Base-by-base conservation (phyloP, 2,113 vertebrate genomes). In the Cromileptes altivelis region DNA sequence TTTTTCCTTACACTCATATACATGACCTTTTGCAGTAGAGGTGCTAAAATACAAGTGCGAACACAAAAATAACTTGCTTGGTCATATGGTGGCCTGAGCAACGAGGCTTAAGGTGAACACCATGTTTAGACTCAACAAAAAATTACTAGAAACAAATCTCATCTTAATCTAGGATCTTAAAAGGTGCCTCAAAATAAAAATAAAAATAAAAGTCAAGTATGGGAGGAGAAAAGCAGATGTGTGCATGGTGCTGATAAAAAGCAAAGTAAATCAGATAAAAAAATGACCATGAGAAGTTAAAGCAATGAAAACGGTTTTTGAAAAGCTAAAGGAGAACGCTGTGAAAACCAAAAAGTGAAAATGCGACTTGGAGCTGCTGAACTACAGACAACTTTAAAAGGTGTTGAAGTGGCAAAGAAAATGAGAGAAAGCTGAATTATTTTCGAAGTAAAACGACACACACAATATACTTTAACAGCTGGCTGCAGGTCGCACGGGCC, bases 391-490 rank as follows among this genome's bases (percentile, higher is more conserved):
- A 81, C 69, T 45, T 60, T 67, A 49, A 56, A 86, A 81, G 57
- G 72, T 25, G 27, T 42, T 73, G 25, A 71, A 57, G 76, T 52
- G 49, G 64, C 75, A 64, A 63, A 79, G 47, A 58, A 65, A 49
- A 21, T 17, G 9, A 55, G 1, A 42, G 52, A 78, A 23, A 75
- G 52, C 14, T 9, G 23, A 78, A 77, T 84, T 64, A 80, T 73
- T 72, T 67, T 33, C 62, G 72, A 52, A 72, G 27, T 57, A 50
- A 84, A 82, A 80, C 21, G 12, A 87, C 58, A 80, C 78, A 86
- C 40, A 69, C 60, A 60, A 65, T 82, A 78, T 69, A 85, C 18
- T 80, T 85, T 78, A 86, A 84, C 67, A 87, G 42, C 65, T 82
- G 79, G 55, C 18, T 85, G 7, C 74, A 70, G 74, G 62, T 81